phyloP scores from a whole-genome alignment of 2,113 vertebrate species.

The Callaeas wilsoni region DNA sequence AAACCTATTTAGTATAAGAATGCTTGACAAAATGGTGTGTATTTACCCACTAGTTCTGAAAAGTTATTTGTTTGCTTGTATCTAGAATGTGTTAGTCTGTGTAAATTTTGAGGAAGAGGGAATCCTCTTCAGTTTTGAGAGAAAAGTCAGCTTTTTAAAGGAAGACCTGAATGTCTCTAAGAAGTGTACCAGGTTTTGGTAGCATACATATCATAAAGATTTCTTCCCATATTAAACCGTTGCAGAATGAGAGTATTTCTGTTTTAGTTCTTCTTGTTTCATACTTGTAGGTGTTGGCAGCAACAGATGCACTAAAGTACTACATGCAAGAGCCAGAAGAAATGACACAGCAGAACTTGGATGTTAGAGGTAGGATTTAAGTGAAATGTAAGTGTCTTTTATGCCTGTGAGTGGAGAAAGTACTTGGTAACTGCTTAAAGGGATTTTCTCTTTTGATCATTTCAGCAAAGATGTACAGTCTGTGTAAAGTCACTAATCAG shows the following conservation, averaged over 20 bases:
- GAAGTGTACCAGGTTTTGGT: background rate
- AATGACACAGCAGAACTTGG: background rate
- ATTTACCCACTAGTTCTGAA: background rate
- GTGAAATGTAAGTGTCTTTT: background rate
- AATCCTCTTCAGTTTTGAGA: background rate
- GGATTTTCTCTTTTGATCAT: background rate
- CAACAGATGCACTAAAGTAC: background rate
- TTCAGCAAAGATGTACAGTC: background rate
- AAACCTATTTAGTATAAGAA: background rate
- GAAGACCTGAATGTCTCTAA: background rate
- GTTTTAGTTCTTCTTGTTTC: background rate
- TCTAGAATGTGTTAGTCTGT: background rate
- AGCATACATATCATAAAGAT: accelerated
- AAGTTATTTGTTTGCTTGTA: background rate
- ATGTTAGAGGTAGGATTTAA: background rate
- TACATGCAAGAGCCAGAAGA: background rate
- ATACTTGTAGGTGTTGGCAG: background rate
- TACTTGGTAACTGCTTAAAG: background rate
- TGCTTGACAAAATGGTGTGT: background rate
- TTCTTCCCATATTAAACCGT: background rate
- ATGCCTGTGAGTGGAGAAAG: background rate
- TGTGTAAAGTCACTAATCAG: background rate
- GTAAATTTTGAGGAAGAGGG: background rate
- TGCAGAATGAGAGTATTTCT: background rate
- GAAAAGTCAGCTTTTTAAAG: background rate